phyloP scores from a whole-genome alignment of 2,888 invertebrate species.

The Augochlorella aurata region DNA sequence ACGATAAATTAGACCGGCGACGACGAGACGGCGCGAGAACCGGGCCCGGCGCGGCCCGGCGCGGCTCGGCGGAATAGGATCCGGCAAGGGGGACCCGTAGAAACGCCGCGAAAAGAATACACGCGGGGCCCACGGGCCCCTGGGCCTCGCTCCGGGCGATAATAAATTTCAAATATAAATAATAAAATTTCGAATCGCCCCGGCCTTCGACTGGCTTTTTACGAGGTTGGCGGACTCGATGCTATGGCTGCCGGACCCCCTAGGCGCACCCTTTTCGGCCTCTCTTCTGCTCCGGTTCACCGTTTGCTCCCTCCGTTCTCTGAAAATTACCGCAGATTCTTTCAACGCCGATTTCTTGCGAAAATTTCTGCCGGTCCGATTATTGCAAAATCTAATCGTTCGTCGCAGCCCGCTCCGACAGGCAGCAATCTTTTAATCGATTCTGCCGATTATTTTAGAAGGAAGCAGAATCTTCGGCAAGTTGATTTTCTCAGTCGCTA shows the following conservation, averaged over 20 bases:
- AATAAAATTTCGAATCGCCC: conserved; percentile 72
- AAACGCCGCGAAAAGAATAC: conserved; percentile 43
- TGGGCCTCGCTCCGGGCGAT: conserved; percentile 70
- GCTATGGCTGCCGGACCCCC: conserved; percentile 25
- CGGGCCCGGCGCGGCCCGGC: background rate
- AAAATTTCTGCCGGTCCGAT: no score
- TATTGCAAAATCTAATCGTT: no score
- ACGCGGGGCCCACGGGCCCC: background rate
- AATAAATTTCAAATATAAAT: conserved; percentile 81
- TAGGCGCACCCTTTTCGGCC: background rate
- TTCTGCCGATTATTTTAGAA: no score
- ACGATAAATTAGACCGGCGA: conserved; percentile 81
- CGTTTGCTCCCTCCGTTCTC: no score
- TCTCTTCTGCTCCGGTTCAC: background rate
- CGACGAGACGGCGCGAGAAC: conserved; percentile 69
- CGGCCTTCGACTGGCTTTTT: conserved; percentile 52
- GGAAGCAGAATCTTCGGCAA: no score
- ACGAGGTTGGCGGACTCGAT: conserved; percentile 46
- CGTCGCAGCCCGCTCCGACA: no score
- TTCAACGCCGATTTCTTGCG: no score
- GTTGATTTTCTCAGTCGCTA: no score
- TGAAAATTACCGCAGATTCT: no score
- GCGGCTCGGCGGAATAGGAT: background rate
- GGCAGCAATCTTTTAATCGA: no score
- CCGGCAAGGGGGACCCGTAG: background rate